Conservation (phyloP, 2,113 vertebrate genomes). For the Alexandromys fortis region DNA sequence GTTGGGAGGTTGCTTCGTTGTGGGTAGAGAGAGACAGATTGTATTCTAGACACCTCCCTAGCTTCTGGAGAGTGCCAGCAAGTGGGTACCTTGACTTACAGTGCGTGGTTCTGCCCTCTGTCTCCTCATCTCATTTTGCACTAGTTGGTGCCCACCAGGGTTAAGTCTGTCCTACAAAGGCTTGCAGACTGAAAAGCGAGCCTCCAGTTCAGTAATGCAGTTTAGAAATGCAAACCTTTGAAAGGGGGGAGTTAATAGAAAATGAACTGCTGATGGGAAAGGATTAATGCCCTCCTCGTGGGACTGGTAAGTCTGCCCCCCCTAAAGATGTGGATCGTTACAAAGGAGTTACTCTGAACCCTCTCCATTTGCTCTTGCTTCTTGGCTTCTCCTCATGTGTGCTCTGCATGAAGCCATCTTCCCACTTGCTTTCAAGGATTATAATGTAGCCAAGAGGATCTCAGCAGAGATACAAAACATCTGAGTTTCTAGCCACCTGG, state of each 20-base stretch:
- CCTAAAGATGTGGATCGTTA: rapidly evolving
- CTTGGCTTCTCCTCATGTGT: too few relatives aligned
- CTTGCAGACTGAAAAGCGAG: too few relatives aligned
- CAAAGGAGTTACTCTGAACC: too few relatives aligned
- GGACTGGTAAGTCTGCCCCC: too few relatives aligned
- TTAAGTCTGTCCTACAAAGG: too few relatives aligned
- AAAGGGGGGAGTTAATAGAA: background rate
- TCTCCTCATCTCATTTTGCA: too few relatives aligned
- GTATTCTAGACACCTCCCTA: rapidly evolving
- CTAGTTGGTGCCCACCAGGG: too few relatives aligned
- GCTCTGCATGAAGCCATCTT: rapidly evolving
- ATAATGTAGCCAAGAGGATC: background rate
- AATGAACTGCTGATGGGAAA: too few relatives aligned
- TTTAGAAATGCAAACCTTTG: background rate
- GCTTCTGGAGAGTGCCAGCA: background rate
- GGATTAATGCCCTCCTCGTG: background rate
- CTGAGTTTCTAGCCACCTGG: background rate
- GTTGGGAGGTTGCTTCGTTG: rapidly evolving
- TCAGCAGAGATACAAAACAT: background rate
- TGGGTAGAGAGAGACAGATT: background rate
- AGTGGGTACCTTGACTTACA: rapidly evolving
- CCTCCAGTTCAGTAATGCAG: background rate
- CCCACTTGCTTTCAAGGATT: too few relatives aligned
- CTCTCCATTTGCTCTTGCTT: background rate
- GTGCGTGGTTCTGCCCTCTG: background rate